phyloP scores from a whole-genome alignment of 2,797 vertebrate species.

The Geotrypetes seraphini region DNA sequence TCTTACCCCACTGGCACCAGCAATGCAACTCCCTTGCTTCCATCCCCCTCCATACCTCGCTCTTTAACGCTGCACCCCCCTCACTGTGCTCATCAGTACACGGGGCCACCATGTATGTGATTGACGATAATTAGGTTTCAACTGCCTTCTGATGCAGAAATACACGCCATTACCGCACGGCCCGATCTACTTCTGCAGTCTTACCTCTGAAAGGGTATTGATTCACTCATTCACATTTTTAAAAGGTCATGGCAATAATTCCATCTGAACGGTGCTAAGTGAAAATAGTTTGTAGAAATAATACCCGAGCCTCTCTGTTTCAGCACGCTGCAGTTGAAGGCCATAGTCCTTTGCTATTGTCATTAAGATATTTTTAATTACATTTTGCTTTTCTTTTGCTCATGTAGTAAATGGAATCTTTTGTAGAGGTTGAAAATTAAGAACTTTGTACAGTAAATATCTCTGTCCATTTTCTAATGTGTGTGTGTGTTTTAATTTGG shows the following conservation, averaged over 20 bases:
- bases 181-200: constrained; percentile 27
- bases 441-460: too few species aligned
- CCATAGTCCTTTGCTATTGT: constrained; percentile 14
- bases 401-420: constrained; percentile 3
- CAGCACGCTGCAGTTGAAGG: constrained; percentile 45
- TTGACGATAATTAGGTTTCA: constrained; percentile 62
- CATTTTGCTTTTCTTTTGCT: constrained; percentile 19
- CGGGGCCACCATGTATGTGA: constrained; percentile 37
- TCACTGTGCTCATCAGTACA: constrained; percentile 10
- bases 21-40: background rate
- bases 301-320: constrained; percentile 32
- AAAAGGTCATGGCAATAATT: constrained; percentile 67
- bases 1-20: background rate
- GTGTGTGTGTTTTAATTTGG: too few species aligned
- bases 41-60: background rate
- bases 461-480: too few species aligned
- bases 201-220: constrained; percentile 51
- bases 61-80: background rate
- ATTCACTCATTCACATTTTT: constrained; percentile 49
- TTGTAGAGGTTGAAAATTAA: constrained; percentile 3
- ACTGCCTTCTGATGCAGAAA: constrained; percentile 60
- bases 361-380: constrained; percentile 41
- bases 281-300: constrained; percentile 57
- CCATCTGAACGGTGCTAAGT: constrained; percentile 52
- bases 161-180: constrained; percentile 26